Percentiles rank a stretch among this genome's conserved stretches.
phyloP scores from a whole-genome alignment of 2,113 vertebrate species.

The Chroicocephalus ridibundus region DNA sequence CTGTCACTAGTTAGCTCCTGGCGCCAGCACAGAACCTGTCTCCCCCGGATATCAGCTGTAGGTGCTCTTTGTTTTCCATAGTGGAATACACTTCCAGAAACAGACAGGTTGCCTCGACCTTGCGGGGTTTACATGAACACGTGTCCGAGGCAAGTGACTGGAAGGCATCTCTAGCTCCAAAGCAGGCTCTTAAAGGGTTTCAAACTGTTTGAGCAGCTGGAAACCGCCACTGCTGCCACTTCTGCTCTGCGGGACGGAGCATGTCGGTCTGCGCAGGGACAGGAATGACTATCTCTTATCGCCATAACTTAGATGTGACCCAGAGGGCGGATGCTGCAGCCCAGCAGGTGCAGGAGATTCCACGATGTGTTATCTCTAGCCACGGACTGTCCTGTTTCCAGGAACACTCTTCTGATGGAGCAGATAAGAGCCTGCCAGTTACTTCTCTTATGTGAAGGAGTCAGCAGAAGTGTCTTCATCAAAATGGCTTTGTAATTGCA shows the following conservation, averaged over 20 bases:
- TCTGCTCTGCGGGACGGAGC: background rate
- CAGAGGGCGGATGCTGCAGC: background rate
- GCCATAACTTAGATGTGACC: background rate
- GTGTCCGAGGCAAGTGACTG: background rate
- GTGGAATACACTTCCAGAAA: background rate
- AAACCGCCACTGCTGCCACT: conserved; percentile 29
- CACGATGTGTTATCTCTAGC: conserved; percentile 21
- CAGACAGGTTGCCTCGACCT: background rate
- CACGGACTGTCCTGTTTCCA: conserved; percentile 40
- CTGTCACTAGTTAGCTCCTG: background rate
- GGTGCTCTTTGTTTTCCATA: background rate
- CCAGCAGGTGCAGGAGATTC: conserved; percentile 48
- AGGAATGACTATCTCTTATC: background rate
- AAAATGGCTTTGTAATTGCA: background rate
- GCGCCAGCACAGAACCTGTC: background rate
- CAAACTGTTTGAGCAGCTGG: background rate
- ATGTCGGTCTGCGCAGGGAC: background rate
- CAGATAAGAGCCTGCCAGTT: conserved; percentile 27
- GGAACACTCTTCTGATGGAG: conserved; percentile 26
- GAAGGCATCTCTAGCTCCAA: background rate
- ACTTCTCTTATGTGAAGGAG: background rate
- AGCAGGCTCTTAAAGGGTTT: background rate
- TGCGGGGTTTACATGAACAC: accelerated
- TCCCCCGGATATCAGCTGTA: background rate
- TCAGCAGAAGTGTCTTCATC: background rate